Percentiles rank a stretch among this genome's conserved stretches.
Evolutionary conservation across 2,888 invertebrate species (phyloP).

Genomic region (Drosophila lutescens): DNA sequence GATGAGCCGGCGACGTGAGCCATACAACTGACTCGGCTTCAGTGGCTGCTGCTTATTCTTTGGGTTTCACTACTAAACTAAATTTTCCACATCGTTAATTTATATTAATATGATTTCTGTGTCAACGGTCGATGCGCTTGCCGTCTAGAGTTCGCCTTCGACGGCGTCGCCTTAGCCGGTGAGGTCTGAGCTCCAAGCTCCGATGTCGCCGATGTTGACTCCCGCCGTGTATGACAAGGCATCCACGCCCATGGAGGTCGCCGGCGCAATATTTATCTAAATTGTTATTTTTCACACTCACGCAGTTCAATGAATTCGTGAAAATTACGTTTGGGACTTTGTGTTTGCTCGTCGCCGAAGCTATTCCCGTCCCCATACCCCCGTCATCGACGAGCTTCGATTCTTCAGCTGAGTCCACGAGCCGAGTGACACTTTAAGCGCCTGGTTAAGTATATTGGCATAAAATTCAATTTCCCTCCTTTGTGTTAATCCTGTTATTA

Average conservation of each 20-base stretch:
- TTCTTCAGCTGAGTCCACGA: conserved; percentile 18
- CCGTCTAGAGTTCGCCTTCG: conserved; percentile 21
- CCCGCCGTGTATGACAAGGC: conserved; percentile 47
- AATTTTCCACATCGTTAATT: conserved; percentile 85
- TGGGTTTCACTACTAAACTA: conserved; percentile 83
- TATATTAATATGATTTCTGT: conserved; percentile 84
- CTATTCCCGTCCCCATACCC: background rate
- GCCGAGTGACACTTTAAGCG: conserved; percentile 66
- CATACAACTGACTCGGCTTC: conserved; percentile 46
- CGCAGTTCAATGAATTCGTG: conserved; percentile 84
- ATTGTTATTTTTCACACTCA: conserved; percentile 85
- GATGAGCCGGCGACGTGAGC: conserved; percentile 74
- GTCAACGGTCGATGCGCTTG: conserved; percentile 72
- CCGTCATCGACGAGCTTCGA: conserved; percentile 18
- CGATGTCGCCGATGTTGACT: conserved; percentile 33
- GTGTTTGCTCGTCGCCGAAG: conserved; percentile 64
- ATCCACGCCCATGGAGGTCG: conserved; percentile 68
- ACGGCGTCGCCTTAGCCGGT: conserved; percentile 8
- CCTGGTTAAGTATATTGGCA: conserved; percentile 61
- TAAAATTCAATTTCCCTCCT: conserved; percentile 79
- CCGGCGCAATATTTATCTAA: conserved; percentile 84
- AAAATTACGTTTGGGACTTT: conserved; percentile 84
- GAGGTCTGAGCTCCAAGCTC: conserved; percentile 9
- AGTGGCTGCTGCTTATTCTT: conserved; percentile 8
- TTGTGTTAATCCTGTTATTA: conserved; percentile 81